These are phyloP conservation scores for Oryctolagus cuniculus DNA, from an alignment of 2,113 vertebrate genomes.

Conservation along the genomic window DNA sequence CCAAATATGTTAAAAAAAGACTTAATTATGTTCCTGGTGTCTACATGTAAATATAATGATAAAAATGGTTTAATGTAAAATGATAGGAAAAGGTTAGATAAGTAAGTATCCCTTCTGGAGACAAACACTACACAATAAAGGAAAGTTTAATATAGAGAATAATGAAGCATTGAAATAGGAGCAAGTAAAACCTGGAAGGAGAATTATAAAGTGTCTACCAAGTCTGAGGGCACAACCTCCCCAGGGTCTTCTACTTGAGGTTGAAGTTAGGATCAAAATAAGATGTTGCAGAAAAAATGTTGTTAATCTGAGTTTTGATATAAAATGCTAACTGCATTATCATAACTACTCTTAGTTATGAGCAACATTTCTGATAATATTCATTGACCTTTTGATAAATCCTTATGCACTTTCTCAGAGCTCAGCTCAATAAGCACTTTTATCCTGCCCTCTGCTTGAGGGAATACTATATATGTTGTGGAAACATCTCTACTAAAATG, in stretches of 20 bases:
- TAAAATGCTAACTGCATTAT: background rate
- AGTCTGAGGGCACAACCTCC: background rate
- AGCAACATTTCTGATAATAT: slow-evolving; percentile 39
- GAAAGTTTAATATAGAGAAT: background rate
- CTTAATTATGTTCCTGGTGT: background rate
- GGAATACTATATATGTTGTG: slow-evolving; percentile 11
- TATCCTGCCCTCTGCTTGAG: slow-evolving; percentile 31
- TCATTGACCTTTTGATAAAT: slow-evolving; percentile 71
- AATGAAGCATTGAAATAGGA: no score
- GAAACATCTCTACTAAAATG: slow-evolving; percentile 51
- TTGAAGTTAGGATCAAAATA: background rate
- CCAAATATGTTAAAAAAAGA: background rate
- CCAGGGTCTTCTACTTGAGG: background rate
- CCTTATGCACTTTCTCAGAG: background rate
- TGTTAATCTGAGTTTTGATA: background rate
- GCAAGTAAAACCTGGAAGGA: background rate
- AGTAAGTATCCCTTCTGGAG: background rate
- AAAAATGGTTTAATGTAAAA: background rate
- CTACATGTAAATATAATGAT: background rate
- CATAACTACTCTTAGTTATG: slow-evolving; percentile 21
- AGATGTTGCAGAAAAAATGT: background rate
- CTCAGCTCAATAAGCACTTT: slow-evolving; percentile 38
- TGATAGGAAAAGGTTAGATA: background rate
- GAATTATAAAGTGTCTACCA: accelerated
- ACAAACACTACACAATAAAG: background rate